Evolutionary conservation across 2,888 invertebrate species (phyloP), one percentile per base, ranked within the genome.

Genomic region (Drosophila ezoana): DNA sequence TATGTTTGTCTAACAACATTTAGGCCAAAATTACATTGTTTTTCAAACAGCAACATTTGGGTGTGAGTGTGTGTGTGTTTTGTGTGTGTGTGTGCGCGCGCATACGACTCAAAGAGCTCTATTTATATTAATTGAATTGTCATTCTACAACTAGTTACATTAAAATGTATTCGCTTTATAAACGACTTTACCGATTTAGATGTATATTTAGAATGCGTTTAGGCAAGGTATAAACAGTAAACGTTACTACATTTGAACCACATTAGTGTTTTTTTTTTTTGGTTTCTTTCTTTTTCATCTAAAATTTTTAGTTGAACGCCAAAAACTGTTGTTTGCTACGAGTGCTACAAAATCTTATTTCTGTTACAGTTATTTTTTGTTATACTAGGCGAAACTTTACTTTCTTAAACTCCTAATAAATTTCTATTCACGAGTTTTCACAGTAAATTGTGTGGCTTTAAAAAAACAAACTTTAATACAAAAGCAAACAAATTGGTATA

Each of bases 381-480:
- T 72, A 48, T 47, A 49, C 66, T 70, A 70, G 62, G 49, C 53
- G 43, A 59, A 63, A 53, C 28, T 48, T 54, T 32, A 32, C 47
- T 28, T 71, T 47, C 45, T 64, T 85, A 72, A 49, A 57, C 57
- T 58, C 48, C 58, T 74, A 74, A 37, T 47, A 59, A 60, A 61
- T 56, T 28, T 32, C 54, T 71, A 57, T 60, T 71, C 54, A 35
- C 28, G 81, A 85, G 86, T 88, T 86, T 86, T 86, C 87, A 86
- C 86, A 86, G 86, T 58, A 48, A 53, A 61, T 74, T 79, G 83
- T 81, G 86, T 85, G 88, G 83, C 58, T 84, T 61, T 43, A 18
- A 33, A 40, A 58, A 40, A 60, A 40, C 1, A 28, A 8, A 28
- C 28, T 23, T 23, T 8, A 57, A 33, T 14, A 51, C 20, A 23